Evolutionary conservation across 2,113 vertebrate species (phyloP), one percentile per base, ranked within the genome.

Genomic region (Actenoides lindsayi): DNA sequence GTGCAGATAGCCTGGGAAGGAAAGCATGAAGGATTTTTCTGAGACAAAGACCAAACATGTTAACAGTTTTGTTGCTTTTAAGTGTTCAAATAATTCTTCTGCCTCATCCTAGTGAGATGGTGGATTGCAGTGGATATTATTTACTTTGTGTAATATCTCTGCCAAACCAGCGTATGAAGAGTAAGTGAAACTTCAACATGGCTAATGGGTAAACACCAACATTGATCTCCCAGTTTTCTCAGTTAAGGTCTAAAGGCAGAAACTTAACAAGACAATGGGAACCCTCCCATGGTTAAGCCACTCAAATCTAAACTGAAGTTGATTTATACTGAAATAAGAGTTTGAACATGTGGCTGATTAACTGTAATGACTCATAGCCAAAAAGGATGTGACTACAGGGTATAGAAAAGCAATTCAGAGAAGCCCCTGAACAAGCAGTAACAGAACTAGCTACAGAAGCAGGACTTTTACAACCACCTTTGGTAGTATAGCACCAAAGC

Each of bases 361-460:
- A 53, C 74, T 83, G 48, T 44, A 56, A 35, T 92, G 76, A 94
- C 69, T 97, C 80, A 95, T 68, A 90, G 83, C 51, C 85, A 64
- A 54, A 93, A 83, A 89, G 82, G 56, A 81, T 2, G 1, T 2
- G 59, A 89, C 81, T 81, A 8, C 31, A 56, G 9, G 20, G 46
- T 39, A 18, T 48, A 85, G 70, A 56, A 64, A 24, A 71, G 41
- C 39, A 63, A 59, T 74, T 30, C 41, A 74, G 92, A 67, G 75
- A 80, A 39, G 79, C 27, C 59, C 48, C 68, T 77, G 59, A 56
- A 60, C 41, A 62, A 73, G 59, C 63, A 69, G n/a, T 69, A 83
- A 37, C 16, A 41, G n/a, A 85, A 14, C 17, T 51, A 17, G 53
- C 41, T 69, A 33, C 3, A 28, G 86, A 83, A 93, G 35, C 33